A percentile compares a stretch with the other conserved stretches of the same genome.
Conservation (phyloP, 2,888 invertebrate species). For the Catonia carolina region DNA sequence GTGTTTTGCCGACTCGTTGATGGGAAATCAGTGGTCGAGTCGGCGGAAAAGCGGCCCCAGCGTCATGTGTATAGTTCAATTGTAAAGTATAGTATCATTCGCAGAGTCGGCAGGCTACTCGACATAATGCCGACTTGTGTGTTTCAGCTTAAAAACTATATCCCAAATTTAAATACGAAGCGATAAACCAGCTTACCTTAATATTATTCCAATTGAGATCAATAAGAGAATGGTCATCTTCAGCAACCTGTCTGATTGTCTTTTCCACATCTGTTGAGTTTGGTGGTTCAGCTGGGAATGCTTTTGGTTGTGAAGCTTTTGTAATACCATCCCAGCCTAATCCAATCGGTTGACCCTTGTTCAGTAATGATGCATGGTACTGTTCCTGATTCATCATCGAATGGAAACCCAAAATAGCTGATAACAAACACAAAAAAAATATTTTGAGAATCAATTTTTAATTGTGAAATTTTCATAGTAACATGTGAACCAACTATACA, state of each 20-base stretch:
- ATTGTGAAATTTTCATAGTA: not conserved
- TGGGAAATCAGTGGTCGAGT: too few relatives aligned
- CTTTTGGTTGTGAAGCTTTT: slow-evolving; percentile 85
- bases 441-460: not conserved
- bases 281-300: slow-evolving; percentile 90
- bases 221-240: slow-evolving; percentile 78
- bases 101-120: too few relatives aligned
- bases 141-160: too few relatives aligned
- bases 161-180: too few relatives aligned
- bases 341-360: slow-evolving; percentile 85
- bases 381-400: slow-evolving; percentile 99
- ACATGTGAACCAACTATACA: not conserved
- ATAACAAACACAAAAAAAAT: slow-evolving; percentile 34
- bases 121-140: too few relatives aligned
- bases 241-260: slow-evolving; percentile 80
- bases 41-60: too few relatives aligned
- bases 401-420: slow-evolving; percentile 97
- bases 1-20: too few relatives aligned
- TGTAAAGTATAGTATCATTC: too few relatives aligned
- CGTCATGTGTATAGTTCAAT: too few relatives aligned
- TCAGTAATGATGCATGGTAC: slow-evolving; percentile 91
- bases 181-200: too few relatives aligned
- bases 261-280: slow-evolving; percentile 94
- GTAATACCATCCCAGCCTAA: slow-evolving; percentile 93
- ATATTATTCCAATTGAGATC: slow-evolving; percentile 99